Conservation (phyloP, 2,888 invertebrate genomes). For the Cantharis rufa region DNA sequence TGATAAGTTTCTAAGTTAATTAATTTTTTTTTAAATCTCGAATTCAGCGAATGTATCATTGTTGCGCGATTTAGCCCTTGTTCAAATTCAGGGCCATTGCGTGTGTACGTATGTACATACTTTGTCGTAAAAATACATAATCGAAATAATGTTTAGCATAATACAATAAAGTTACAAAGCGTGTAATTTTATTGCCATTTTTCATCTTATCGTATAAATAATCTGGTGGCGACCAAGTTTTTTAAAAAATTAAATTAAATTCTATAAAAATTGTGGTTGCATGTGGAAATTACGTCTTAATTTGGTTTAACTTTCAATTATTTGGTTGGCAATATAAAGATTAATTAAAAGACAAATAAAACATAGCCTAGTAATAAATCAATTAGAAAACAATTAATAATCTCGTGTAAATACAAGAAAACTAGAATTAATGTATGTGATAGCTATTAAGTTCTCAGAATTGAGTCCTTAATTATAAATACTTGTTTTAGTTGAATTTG, state of each 20-base stretch:
- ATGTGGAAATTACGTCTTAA: neutral
- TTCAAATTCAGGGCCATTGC: neutral
- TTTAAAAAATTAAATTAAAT: neutral
- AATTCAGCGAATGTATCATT: neutral
- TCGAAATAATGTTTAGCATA: neutral
- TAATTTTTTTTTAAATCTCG: neutral
- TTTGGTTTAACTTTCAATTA: neutral
- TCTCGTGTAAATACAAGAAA: conserved; percentile 47
- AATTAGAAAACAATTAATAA: conserved; percentile 54
- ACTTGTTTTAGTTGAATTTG: conserved; percentile 19
- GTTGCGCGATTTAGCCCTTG: neutral
- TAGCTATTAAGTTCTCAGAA: conserved; percentile 32
- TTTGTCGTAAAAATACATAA: neutral
- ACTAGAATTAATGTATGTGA: conserved; percentile 32
- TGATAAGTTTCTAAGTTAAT: neutral
- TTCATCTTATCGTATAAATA: neutral
- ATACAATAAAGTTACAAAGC: neutral
- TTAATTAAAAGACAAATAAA: conserved; percentile 33
- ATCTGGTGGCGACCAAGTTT: neutral
- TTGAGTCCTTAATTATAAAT: conserved; percentile 34
- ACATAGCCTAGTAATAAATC: conserved; percentile 47
- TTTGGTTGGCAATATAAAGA: conserved; percentile 23
- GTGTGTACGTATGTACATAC: neutral
- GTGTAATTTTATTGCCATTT: neutral
- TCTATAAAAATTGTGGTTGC: neutral